Percentiles rank a stretch among this genome's conserved stretches.
phyloP scores from a whole-genome alignment of 2,888 invertebrate genomes.

The Anoncus sp. region DNA sequence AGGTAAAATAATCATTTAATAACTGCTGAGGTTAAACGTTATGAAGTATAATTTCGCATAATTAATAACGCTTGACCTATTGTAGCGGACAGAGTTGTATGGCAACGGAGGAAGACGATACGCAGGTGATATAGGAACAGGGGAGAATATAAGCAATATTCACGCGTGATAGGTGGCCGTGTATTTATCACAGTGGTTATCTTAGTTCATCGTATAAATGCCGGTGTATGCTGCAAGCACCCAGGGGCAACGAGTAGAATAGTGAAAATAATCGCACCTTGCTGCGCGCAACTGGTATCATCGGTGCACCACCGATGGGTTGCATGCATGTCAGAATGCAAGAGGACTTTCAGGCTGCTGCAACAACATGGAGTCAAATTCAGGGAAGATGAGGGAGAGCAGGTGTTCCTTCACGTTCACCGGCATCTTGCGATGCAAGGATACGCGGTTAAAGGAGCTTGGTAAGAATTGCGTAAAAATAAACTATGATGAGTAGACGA shows the following conservation, averaged over 20 bases:
- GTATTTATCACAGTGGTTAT: conserved; percentile 62
- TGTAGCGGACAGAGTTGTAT: conserved; percentile 15
- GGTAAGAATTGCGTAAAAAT: conserved; percentile 9
- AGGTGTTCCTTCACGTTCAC: conserved; percentile 50
- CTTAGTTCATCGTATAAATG: conserved; percentile 60
- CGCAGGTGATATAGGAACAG: conserved; percentile 53
- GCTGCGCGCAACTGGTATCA: conserved; percentile 48
- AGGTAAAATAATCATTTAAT: background rate
- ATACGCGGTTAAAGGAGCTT: conserved; percentile 18
- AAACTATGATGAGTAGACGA: conserved; percentile 1
- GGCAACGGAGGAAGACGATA: conserved; percentile 54
- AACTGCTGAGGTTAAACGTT: background rate
- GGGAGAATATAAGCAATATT: conserved; percentile 57
- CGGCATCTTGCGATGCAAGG: conserved; percentile 13
- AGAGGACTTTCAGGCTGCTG: conserved; percentile 27
- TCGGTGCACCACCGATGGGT: conserved; percentile 34
- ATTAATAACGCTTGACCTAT: conserved; percentile 60
- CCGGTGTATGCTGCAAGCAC: conserved; percentile 42
- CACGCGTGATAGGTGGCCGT: conserved; percentile 62
- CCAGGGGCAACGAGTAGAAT: conserved; percentile 62
- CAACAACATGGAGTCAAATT: conserved; percentile 46
- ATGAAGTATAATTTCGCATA: conserved; percentile 37
- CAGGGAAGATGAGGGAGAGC: conserved; percentile 44
- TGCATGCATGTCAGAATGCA: conserved; percentile 32
- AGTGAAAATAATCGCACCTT: conserved; percentile 59